phyloP scores from a whole-genome alignment of 1,140 invertebrate genomes.

The Orussus abietinus region DNA sequence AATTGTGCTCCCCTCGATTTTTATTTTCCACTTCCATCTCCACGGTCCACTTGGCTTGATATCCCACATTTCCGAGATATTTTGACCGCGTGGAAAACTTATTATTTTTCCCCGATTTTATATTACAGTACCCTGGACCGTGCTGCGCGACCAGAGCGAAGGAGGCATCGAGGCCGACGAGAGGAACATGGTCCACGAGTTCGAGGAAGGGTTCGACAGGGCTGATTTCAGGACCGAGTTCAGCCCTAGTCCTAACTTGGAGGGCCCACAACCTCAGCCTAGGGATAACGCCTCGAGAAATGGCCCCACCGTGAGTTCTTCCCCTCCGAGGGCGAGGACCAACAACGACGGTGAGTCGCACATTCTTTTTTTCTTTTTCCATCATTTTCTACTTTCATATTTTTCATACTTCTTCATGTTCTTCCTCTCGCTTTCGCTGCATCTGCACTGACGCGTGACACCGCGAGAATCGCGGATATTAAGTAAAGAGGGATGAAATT shows the following conservation, averaged over 20 bases:
- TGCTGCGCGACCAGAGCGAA: slow-evolving; percentile 75
- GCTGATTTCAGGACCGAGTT: slow-evolving; percentile 50
- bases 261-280: slow-evolving; percentile 45
- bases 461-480: no score
- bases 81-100: slow-evolving; percentile 4
- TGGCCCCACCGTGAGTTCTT: slow-evolving; percentile 42
- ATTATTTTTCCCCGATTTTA: slow-evolving; percentile 13
- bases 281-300: slow-evolving; percentile 45
- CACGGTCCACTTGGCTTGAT: no score
- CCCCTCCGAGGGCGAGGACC: slow-evolving; percentile 42
- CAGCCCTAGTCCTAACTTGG: slow-evolving; percentile 53
- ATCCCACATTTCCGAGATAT: slow-evolving; percentile 32
- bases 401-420: slow-evolving; percentile 2
- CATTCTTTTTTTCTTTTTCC: slow-evolving; percentile 5
- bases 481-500: no score
- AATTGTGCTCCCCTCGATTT: no score
- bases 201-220: slow-evolving; percentile 51
- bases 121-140: slow-evolving; percentile 74
- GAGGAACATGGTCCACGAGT: slow-evolving; percentile 49
- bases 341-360: slow-evolving; percentile 45
- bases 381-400: not conserved
- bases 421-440: not conserved
- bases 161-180: slow-evolving; percentile 71
- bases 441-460: not conserved
- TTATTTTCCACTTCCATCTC: no score